Evolutionary conservation across 2,797 vertebrate genomes (phyloP).

Genomic region (Aphelocoma californica): DNA sequence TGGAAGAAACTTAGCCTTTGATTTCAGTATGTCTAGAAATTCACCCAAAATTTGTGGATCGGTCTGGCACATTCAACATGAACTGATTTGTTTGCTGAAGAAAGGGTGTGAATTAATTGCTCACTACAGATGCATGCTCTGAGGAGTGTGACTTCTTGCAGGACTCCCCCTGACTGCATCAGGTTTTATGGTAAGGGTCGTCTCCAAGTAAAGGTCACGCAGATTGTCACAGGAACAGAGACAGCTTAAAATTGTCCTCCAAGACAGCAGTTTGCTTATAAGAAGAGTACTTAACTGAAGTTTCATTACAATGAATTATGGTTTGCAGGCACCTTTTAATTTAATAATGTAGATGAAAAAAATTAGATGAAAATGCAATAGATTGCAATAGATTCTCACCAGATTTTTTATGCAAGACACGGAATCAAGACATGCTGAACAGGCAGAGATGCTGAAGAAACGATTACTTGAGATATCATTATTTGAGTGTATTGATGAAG

Average conservation of each 20-base stretch:
- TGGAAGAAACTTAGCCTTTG: background rate
- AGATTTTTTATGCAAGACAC: background rate
- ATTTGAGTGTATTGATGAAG: constrained; percentile 2
- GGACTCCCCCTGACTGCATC: background rate
- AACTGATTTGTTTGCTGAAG: background rate
- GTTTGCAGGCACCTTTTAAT: background rate
- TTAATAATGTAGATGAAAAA: background rate
- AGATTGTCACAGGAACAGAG: background rate
- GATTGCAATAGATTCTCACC: background rate
- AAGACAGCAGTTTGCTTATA: background rate
- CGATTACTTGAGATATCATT: background rate
- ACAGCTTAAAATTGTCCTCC: background rate
- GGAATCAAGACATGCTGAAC: background rate
- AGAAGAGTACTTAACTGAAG: background rate
- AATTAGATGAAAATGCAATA: background rate
- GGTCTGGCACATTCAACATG: constrained; percentile 2
- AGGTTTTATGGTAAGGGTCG: background rate
- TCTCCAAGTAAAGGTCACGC: background rate
- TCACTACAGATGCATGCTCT: background rate
- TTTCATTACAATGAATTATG: background rate
- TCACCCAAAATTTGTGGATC: background rate
- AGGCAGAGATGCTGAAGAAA: background rate
- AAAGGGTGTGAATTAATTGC: background rate
- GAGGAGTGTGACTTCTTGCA: background rate
- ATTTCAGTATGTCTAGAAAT: constrained; percentile 7